Percentiles rank a stretch among this genome's conserved stretches.
Evolutionary conservation across 2,113 vertebrate species (phyloP).

Genomic region (Corapipo altera): DNA sequence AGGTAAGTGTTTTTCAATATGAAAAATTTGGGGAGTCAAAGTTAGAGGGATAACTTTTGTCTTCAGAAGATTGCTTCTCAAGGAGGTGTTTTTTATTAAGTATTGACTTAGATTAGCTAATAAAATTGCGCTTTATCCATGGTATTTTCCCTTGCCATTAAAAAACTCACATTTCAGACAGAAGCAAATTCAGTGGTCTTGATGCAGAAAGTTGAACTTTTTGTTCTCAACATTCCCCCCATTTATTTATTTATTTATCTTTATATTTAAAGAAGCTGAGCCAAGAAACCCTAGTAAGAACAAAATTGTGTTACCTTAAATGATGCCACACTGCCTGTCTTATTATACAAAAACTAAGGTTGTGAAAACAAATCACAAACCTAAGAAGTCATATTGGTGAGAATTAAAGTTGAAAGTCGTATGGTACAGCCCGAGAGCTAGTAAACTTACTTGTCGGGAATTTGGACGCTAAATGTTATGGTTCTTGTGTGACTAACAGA

Average conservation of each 20-base stretch:
- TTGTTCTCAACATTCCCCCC: neutral
- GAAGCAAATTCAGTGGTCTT: neutral
- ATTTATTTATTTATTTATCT: neutral
- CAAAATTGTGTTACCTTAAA: neutral
- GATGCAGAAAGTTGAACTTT: neutral
- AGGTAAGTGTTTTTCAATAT: slow-evolving; percentile 71
- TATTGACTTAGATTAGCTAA: neutral
- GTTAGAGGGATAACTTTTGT: neutral
- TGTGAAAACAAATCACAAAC: neutral
- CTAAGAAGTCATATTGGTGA: neutral
- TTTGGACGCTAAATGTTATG: neutral
- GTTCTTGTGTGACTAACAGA: neutral
- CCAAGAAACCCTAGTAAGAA: neutral
- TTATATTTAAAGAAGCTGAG: neutral
- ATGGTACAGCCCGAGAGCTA: neutral
- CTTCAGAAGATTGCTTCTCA: neutral
- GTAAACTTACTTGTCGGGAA: neutral
- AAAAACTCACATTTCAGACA: neutral
- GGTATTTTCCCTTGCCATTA: neutral
- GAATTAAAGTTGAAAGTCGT: neutral
- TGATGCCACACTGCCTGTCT: neutral
- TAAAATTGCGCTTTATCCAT: neutral
- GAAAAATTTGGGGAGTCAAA: neutral
- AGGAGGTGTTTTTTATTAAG: neutral
- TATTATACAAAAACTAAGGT: neutral